These are phyloP conservation scores for Anguilla japonica DNA, from an alignment of 2,113 vertebrate species.

Conservation along the genomic window DNA sequence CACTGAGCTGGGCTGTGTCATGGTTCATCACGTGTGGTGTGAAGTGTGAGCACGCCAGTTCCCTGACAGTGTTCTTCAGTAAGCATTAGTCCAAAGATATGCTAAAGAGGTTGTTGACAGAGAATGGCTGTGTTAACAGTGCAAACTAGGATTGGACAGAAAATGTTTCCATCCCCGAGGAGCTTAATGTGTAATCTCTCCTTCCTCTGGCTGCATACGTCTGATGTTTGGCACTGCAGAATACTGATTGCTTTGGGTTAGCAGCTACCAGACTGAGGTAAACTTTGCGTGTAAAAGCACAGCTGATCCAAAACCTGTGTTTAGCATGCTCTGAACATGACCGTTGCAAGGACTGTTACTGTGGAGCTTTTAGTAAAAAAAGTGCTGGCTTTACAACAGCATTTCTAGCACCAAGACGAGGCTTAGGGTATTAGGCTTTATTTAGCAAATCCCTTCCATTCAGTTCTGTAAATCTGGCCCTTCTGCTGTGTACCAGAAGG, in stretches of 20 bases:
- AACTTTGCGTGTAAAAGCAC: neutral
- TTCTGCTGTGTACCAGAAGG: slow-evolving; percentile 47
- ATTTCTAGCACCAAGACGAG: neutral
- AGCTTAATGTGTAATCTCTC: neutral
- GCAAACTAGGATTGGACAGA: neutral
- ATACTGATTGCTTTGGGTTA: neutral
- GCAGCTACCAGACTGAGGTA: neutral
- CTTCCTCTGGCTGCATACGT: neutral
- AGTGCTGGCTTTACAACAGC: slow-evolving; percentile 39
- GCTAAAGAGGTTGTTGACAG: neutral
- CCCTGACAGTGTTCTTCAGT: neutral
- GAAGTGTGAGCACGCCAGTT: neutral
- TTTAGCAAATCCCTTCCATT: slow-evolving; percentile 57
- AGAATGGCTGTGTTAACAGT: neutral
- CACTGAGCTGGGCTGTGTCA: neutral
- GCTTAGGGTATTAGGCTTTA: slow-evolving; percentile 55
- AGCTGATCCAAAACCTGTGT: neutral
- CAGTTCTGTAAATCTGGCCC: slow-evolving; percentile 30
- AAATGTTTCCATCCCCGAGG: neutral
- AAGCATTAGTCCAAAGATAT: neutral
- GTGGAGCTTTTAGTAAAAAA: neutral
- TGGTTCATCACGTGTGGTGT: neutral
- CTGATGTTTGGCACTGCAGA: neutral
- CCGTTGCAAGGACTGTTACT: neutral
- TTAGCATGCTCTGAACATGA: neutral